phyloP scores from a whole-genome alignment of 1,140 invertebrate genomes.

The Tyrophagus putrescentiae region DNA sequence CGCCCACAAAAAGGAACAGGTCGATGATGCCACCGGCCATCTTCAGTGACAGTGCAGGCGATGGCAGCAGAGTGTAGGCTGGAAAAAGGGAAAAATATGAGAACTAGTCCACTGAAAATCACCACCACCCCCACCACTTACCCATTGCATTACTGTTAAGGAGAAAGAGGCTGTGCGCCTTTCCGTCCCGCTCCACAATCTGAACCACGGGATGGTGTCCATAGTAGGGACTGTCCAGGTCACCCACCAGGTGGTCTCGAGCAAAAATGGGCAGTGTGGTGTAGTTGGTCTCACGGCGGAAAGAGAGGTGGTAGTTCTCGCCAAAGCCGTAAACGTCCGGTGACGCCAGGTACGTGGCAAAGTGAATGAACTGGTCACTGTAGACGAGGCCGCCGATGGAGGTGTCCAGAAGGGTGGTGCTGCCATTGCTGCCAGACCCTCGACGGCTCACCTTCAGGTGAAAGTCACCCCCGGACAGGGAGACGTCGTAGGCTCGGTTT shows the following conservation, averaged over 20 bases:
- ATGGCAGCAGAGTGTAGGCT: conserved; percentile 36
- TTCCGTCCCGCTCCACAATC: conserved; percentile 38
- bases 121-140: neutral
- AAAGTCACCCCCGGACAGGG: neutral
- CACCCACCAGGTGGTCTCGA: conserved; percentile 34
- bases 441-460: neutral
- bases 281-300: conserved; percentile 31
- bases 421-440: neutral
- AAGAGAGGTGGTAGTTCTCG: conserved; percentile 32
- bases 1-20: conserved; percentile 55
- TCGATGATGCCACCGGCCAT: conserved; percentile 57
- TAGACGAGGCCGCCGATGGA: conserved; percentile 23
- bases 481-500: neutral
- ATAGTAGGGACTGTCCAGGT: conserved; percentile 34
- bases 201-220: conserved; percentile 45
- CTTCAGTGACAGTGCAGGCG: conserved; percentile 56
- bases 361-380: conserved; percentile 33
- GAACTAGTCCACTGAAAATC: too few species aligned
- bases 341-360: conserved; percentile 37
- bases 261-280: conserved; percentile 36
- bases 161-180: conserved; percentile 38
- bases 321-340: conserved; percentile 40
- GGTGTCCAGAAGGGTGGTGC: conserved; percentile 24
- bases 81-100: neutral
- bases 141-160: conserved; percentile 41